These are phyloP conservation scores for Thecocarcelia acutangulata DNA, from an alignment of 2,888 invertebrate genomes.

Conservation along the genomic window DNA sequence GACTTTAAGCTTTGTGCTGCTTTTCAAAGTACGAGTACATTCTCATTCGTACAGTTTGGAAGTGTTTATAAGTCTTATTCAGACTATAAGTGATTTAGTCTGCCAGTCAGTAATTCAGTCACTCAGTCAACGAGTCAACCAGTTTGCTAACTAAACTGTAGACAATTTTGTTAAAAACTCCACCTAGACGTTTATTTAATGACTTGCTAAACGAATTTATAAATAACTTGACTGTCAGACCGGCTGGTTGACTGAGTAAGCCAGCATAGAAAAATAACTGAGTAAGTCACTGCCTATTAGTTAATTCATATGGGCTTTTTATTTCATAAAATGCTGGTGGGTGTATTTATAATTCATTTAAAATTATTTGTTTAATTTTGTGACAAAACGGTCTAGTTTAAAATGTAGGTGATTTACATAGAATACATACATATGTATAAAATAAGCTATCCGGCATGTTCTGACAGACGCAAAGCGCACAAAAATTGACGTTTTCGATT, in stretches of 20 bases:
- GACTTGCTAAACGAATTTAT: conserved; percentile 41
- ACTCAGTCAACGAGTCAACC: conserved; percentile 22
- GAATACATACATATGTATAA: too few relatives aligned
- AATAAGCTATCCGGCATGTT: too few relatives aligned
- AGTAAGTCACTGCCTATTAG: conserved; percentile 39
- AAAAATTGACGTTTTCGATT: too few relatives aligned
- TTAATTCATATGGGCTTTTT: conserved; percentile 22
- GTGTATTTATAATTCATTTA: conserved; percentile 27
- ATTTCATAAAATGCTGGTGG: conserved; percentile 29
- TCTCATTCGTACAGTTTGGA: conserved; percentile 4
- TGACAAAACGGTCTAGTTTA: neutral
- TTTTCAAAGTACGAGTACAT: neutral
- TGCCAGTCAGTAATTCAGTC: neutral
- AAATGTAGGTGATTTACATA: too few relatives aligned
- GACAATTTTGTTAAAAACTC: conserved; percentile 46
- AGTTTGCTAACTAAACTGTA: conserved; percentile 39
- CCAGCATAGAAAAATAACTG: conserved; percentile 17
- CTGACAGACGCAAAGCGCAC: too few relatives aligned
- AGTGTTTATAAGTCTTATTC: conserved; percentile 19
- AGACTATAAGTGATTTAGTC: conserved; percentile 9
- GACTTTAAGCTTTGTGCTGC: conserved; percentile 22
- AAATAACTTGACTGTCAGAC: conserved; percentile 34
- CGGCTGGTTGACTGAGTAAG: conserved; percentile 18
- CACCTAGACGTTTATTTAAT: conserved; percentile 43
- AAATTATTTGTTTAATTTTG: conserved; percentile 28